A percentile compares a stretch with the other conserved stretches of the same genome.
Evolutionary conservation across 2,113 vertebrate genomes (phyloP).

Genomic region (Psophia crepitans): DNA sequence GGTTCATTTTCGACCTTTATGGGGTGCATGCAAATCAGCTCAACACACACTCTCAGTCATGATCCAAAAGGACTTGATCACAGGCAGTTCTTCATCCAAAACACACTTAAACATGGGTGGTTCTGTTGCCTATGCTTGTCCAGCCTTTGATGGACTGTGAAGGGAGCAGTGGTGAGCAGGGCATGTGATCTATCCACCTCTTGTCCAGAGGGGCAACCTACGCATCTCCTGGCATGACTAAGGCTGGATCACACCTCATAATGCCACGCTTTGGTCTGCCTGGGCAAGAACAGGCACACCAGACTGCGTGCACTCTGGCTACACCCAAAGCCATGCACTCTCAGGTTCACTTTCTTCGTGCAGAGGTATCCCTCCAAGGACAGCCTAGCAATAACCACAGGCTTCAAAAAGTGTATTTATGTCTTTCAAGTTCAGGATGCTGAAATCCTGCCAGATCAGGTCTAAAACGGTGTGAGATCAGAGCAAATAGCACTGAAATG

Average conservation of each 20-base stretch:
- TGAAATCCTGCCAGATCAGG: not conserved
- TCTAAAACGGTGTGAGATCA: not conserved
- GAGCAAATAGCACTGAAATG: not conserved
- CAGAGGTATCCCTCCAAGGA: not conserved
- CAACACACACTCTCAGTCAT: not conserved
- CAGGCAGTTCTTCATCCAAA: not conserved
- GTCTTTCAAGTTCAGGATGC: not conserved
- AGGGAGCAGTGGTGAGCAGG: not conserved
- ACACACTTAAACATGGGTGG: not conserved
- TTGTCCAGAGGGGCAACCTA: not conserved
- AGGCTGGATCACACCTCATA: not conserved
- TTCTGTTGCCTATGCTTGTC: not conserved
- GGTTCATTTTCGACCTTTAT: not conserved
- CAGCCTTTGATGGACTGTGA: not conserved
- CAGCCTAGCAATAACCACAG: not conserved
- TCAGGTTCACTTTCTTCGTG: not conserved
- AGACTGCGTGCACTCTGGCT: rapidly evolving
- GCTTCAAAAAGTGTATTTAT: not conserved
- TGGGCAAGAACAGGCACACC: not conserved
- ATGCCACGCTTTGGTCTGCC: not conserved
- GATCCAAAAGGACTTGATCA: not conserved
- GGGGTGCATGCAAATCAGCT: not conserved
- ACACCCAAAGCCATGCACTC: rapidly evolving
- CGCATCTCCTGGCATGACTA: not conserved
- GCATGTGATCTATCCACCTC: not conserved